Percentiles rank a stretch among this genome's conserved stretches.
Evolutionary conservation across 1,140 invertebrate genomes (phyloP).

Genomic region (Brachystomella parvula): DNA sequence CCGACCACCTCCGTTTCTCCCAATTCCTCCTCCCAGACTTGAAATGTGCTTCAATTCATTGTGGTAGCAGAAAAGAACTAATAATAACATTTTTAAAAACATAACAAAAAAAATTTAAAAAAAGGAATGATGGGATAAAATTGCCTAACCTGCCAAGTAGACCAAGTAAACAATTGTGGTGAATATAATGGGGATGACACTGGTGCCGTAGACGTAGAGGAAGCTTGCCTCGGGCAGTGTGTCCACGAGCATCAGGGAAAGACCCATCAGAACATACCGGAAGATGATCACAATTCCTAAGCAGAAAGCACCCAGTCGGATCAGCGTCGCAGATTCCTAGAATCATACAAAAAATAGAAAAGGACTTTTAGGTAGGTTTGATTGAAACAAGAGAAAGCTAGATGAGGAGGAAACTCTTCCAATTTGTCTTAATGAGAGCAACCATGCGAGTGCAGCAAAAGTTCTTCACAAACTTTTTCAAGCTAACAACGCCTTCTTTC

Average conservation of each 20-base stretch:
- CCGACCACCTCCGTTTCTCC: no score
- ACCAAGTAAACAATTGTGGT: slow-evolving; percentile 30
- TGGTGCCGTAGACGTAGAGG: slow-evolving; percentile 26
- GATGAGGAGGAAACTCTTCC: no score
- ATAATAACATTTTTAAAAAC: no score
- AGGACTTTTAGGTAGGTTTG: no score
- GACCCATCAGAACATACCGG: slow-evolving; percentile 28
- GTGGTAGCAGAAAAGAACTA: slow-evolving; percentile 34
- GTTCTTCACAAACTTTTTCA: no score
- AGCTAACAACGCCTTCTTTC: no score
- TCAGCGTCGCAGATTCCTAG: slow-evolving; percentile 26
- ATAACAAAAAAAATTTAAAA: no score
- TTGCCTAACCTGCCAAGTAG: slow-evolving; percentile 34
- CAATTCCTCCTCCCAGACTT: neutral
- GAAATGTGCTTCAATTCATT: slow-evolving; percentile 28
- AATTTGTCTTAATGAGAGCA: no score
- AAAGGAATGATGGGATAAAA: no score
- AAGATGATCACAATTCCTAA: slow-evolving; percentile 20
- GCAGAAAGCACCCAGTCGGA: slow-evolving; percentile 19
- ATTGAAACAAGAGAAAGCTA: no score
- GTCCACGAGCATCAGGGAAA: slow-evolving; percentile 16
- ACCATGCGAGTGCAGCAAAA: no score
- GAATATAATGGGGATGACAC: slow-evolving; percentile 26
- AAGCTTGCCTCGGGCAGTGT: slow-evolving; percentile 28
- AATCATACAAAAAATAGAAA: neutral